Evolutionary conservation across 37 sponge, comb jelly and placozoan species (phyloP), one percentile per base, ranked within the genome.

Genomic region (Ianthella basta): DNA sequence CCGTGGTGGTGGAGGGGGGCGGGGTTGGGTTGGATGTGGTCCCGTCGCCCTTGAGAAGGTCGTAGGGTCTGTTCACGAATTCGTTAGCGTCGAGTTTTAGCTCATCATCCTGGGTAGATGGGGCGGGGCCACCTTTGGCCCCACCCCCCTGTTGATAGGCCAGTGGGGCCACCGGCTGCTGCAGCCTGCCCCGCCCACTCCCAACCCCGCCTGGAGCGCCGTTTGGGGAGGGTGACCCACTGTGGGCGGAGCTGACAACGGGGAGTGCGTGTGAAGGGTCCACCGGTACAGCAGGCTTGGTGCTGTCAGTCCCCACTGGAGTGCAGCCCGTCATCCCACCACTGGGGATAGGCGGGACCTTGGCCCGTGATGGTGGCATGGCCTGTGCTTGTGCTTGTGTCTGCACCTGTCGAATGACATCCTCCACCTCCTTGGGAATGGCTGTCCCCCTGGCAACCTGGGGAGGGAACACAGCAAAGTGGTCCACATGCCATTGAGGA

Each of bases 231-330:
- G 72, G 72, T 16, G 72, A 36, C 4, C 32, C 5, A 12, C 72
- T 70, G 72, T 70, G 72, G 36, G 33, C 8, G 50, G 50, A 36
- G 72, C 29, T 29, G 38, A 34, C 72, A 21, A 34, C 37, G 36
- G 72, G 36, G 20, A 33, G 72, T 10, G 36, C 3, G 72, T 27
- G 32, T 25, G 36, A 19, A 6, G 37, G 33, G 36, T 70, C 72
- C 36, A 70, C 72, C 6, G 72, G 72, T 3, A 70, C 72, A 70
- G 72, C 72, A 3, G 72, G 72, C 36, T 70, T 70, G 33, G 72
- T 70, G 37, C 72, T 16, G 72, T 70, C 72, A 14, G 72, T 70
- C 8, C 72, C 72, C 20, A 70, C 72, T 14, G 72, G 72, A 3
- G 36, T 27, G 36, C 36, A 34, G 4, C 72, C 20, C 34, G 72